Base-by-base conservation (phyloP, 2,797 vertebrate species). In the Manis javanica region DNA sequence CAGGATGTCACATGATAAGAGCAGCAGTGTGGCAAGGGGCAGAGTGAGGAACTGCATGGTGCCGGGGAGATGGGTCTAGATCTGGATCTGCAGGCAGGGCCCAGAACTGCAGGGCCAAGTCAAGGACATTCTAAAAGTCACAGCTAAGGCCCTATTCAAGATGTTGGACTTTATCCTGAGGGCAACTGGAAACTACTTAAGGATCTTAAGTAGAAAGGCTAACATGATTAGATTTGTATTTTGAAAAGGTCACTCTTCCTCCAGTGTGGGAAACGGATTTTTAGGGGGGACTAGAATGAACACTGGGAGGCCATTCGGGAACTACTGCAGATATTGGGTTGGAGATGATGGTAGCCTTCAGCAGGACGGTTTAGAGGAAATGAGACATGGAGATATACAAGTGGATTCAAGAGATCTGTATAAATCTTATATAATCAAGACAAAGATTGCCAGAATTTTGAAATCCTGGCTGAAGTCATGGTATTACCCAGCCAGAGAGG, bases 171-270 rank as follows among this genome's bases (percentile, higher is more conserved):
- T 96, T 91, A 94, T 97, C 93, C 94, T 94, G 88, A 94, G 92
- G 95, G 91, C 86, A 96, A 93, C 49, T 31, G 24, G 92, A 90
- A 95, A 79, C 83, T 97, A 86, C 94, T 96, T 97, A 84, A 97
- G 91, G 79, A 94, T 91, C 96, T 87, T 91, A 97, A 95, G 71
- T 91, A 95, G 93, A 96, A 97, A 94, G 49, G 6, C 79, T 95
- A 93, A 94, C 74, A 94, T 84, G 94, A 96, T 95, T 88, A 96
- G 89, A 96, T 96, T 92, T 90, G 94, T 95, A 79, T 93, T 97
- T 93, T 91, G 75, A 74, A 97, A 95, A 96, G 94, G 75, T 91
- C 71, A 77, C 26, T 78, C 74, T 85, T 84, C 18, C 19, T 37
- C 84, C 92, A 86, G 72, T 31, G 14, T 81, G 37, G 51, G 96